Evolutionary conservation across 2,113 vertebrate species (phyloP).

Genomic region (Phalacrocorax pelagicus): DNA sequence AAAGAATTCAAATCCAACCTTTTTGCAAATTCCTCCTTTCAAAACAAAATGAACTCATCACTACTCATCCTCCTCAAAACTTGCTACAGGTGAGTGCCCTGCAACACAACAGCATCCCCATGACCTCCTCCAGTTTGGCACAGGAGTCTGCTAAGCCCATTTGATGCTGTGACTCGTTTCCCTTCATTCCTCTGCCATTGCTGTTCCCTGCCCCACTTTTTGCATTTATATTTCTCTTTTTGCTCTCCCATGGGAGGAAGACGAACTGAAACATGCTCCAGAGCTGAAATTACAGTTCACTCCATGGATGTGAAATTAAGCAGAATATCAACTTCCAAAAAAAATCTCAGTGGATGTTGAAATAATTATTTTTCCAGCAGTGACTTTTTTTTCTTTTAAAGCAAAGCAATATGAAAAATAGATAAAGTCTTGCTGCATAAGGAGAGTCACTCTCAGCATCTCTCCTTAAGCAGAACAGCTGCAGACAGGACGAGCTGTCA

Average conservation of each 20-base stretch:
- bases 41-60: not conserved
- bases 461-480: not conserved
- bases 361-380: constrained; percentile 18
- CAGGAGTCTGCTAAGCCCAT: not conserved
- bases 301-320: not conserved
- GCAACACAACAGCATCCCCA: fast-evolving
- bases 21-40: not conserved
- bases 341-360: not conserved
- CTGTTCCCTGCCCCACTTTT: not conserved
- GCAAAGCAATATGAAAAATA: constrained; percentile 3
- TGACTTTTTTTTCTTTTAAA: not conserved
- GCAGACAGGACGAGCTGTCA: not conserved
- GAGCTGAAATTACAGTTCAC: not conserved
- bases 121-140: not conserved
- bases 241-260: not conserved
- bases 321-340: not conserved
- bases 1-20: not conserved
- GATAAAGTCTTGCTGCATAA: not conserved
- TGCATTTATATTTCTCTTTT: not conserved
- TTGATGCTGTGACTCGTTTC: not conserved
- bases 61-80: not conserved
- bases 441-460: not conserved
- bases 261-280: not conserved
- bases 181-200: not conserved
- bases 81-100: not conserved